Conservation (phyloP, 2,113 vertebrate genomes). For the Lethenteron camtschaticum region DNA sequence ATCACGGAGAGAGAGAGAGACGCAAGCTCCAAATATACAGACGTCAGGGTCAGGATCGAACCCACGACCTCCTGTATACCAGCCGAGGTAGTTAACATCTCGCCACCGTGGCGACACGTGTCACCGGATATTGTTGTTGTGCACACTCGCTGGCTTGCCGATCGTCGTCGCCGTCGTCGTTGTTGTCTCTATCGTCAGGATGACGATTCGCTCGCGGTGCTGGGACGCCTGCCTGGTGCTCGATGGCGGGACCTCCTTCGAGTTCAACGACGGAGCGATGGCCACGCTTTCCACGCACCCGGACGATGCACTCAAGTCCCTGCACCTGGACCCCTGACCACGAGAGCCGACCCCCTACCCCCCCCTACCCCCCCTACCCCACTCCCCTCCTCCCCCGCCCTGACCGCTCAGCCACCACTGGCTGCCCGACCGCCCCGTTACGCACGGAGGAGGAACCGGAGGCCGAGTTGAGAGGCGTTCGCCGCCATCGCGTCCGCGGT, state of each 20-base stretch:
- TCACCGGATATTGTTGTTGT: background rate
- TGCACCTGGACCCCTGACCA: conserved; percentile 44
- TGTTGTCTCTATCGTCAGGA: conserved; percentile 22
- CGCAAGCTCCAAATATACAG: no score
- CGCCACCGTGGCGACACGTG: no score
- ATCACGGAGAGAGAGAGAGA: no score
- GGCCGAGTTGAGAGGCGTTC: no score
- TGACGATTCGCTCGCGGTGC: conserved; percentile 69
- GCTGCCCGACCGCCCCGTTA: background rate
- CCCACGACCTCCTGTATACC: no score
- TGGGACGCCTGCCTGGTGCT: conserved; percentile 98
- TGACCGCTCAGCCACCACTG: conserved; percentile 10
- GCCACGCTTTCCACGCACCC: conserved; percentile 51
- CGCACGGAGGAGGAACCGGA: no score
- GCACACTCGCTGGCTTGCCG: no score
- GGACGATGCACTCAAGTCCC: conserved; percentile 64
- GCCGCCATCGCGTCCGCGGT: no score
- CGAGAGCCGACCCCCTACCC: conserved; percentile 13
- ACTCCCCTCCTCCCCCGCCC: conserved; percentile 16
- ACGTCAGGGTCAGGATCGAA: no score
- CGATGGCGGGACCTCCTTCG: conserved; percentile 80
- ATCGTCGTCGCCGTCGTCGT: no score
- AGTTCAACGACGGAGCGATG: conserved; percentile 89
- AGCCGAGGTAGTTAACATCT: no score
- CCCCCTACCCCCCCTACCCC: conserved; percentile 9